Evolutionary conservation across 2,888 invertebrate genomes (phyloP), one percentile per base, ranked within the genome.

Genomic region (Sericinus montela): DNA sequence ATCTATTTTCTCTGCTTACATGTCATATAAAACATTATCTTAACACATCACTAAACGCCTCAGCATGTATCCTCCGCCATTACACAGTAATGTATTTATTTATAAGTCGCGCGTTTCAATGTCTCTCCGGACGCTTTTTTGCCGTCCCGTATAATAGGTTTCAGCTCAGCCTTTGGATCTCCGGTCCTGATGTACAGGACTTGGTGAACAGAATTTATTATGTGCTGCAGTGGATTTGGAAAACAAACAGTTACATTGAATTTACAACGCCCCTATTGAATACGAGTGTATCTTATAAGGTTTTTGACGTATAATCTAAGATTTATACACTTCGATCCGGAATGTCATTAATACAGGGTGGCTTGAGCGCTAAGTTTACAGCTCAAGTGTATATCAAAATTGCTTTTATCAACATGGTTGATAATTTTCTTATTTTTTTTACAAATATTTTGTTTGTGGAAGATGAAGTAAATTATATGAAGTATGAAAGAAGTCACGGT

Each of bases 121-220:
- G 84, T 83, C 82, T 63, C 58, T 52, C 62, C 70, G 74, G 65
- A 76, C 80, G 80, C 80, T 73, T 85, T 85, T 85, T 85, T 83
- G 79, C 68, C 65, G 56, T 58, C 15, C 41, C 62, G 79, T 75
- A 83, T 78, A 79, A 80, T 65, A 35, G 39, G 48, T 14, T 7
- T 14, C 28, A 56, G 59, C 53, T 58, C 59, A 61, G 63, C 57
- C 63, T 51, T 54, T 59, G 67, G 75, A 75, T 75, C 75, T 72
- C 48, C 54, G 59, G 59, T 64, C 60, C 59, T 62, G 71, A 69
- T 72, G 61, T 62, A 58, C 39, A 55, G 49, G 54, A 56, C 56
- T 52, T 55, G 56, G 52, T 16, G n/a, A 3, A 29, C 36, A 28
- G 49, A 40, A 49, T 49, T 49, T 49, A 49, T 49, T 32, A 39